Conservation (phyloP, 2,888 invertebrate species). For the Protonemura montana region DNA sequence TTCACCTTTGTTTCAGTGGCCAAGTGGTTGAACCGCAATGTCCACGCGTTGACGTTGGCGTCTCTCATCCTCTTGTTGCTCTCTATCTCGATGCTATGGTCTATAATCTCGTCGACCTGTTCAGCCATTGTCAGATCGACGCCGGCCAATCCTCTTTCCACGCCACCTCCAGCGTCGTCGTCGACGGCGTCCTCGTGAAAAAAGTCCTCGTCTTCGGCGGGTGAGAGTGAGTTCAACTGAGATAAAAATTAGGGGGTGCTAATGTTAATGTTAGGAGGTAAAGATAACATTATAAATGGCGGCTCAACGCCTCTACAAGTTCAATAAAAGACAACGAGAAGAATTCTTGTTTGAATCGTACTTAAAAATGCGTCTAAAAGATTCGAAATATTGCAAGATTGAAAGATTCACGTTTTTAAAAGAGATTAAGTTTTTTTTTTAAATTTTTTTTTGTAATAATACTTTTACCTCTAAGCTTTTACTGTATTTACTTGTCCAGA, state of each 20-base stretch:
- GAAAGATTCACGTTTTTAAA: too few species aligned
- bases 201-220: slow-evolving; percentile 45
- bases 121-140: slow-evolving; percentile 53
- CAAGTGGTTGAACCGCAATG: slow-evolving; percentile 83
- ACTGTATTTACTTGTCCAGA: too few species aligned
- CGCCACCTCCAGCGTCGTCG: neutral
- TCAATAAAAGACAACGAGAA: too few species aligned
- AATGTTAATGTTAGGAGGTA: neutral
- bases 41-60: slow-evolving; percentile 87
- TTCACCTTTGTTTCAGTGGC: slow-evolving; percentile 80
- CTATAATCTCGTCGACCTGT: slow-evolving; percentile 81
- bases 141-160: neutral
- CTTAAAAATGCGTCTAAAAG: too few species aligned
- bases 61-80: slow-evolving; percentile 87
- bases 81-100: slow-evolving; percentile 86
- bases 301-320: too few species aligned
- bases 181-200: slow-evolving; percentile 41
- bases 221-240: slow-evolving; percentile 45
- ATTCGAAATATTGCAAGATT: too few species aligned
- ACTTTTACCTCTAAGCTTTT: too few species aligned
- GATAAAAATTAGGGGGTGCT: neutral
- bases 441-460: too few species aligned
- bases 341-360: too few species aligned
- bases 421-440: too few species aligned
- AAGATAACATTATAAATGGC: too few species aligned